phyloP scores from a whole-genome alignment of 2,797 vertebrate genomes.

The Smutsia gigantea region DNA sequence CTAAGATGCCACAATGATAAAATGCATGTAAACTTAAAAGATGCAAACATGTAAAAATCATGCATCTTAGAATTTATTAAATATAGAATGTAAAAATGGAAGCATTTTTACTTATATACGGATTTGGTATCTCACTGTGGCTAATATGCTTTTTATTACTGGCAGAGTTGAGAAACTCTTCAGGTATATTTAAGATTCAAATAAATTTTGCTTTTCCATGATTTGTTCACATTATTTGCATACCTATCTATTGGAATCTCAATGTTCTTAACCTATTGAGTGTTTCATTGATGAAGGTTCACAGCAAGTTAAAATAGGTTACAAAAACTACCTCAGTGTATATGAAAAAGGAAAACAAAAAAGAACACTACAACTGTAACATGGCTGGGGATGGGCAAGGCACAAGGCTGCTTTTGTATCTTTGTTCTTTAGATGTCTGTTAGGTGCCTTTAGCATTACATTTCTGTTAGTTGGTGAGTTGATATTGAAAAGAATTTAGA shows the following conservation, averaged over 20 bases:
- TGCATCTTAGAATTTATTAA: not conserved
- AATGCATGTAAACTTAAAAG: not conserved
- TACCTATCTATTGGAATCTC: not conserved
- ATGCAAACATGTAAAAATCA: not conserved
- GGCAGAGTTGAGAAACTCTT: not conserved
- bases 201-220: not conserved
- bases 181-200: not conserved
- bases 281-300: not conserved
- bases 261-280: not conserved
- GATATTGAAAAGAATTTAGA: not conserved
- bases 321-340: not conserved
- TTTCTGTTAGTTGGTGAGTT: not conserved
- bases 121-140: not conserved
- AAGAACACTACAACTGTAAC: not conserved
- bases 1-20: not conserved
- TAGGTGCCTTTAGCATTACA: not conserved
- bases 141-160: not conserved
- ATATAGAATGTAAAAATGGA: not conserved
- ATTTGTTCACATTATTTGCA: not conserved
- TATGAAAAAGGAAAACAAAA: not conserved
- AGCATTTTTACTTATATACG: not conserved
- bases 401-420: not conserved
- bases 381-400: not conserved
- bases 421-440: not conserved
- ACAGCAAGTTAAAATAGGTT: not conserved